Evolutionary conservation across 2,797 vertebrate genomes (phyloP), one percentile per base, ranked within the genome.

Genomic region (Pelodytes ibericus): DNA sequence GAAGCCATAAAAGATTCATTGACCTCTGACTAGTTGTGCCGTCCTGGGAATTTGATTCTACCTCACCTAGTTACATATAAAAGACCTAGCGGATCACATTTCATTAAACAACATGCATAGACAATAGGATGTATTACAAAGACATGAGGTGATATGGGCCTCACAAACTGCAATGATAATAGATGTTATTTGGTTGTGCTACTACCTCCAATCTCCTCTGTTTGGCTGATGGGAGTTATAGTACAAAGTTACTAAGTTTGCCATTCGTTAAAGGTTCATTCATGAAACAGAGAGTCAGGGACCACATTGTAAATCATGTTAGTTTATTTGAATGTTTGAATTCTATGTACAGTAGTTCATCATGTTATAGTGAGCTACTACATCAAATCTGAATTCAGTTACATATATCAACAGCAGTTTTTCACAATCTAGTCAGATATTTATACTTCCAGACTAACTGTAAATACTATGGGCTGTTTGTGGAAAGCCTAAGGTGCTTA

Each of bases 341-440:
- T 41, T 30, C 13, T 51, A n/a, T 67, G 24, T 47, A 51, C 27
- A 51, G 44, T 51, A 51, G 64, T 51, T 51, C 27, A 67, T 67
- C 44, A 67, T 31, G 18, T n/a, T 13, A 11, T 22, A 51, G 41
- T 30, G 22, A 67, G 29, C 3, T 16, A 44, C 41, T 13, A 13
- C 8, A 44, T 44, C 1, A 1, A 44, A 44, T 44, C 18, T 44
- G 3, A 2, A n/a, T n/a, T 44, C 41, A 13, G 13, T 44, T 44
- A 44, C 41, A 44, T 11, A 31, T 30, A 24, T 53, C 44, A 49
- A 53, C 27, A 53, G n/a, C 20, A 56, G 49, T 16, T 56, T 56
- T 53, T 68, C 51, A 24, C 13, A 33, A 7, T 33, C 10, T 16
- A 56, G 25, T 25, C 27, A 36, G n/a, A 16, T 24, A 36, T 24